phyloP scores from a whole-genome alignment of 2,797 vertebrate species.

The Leptodactylus fallax region DNA sequence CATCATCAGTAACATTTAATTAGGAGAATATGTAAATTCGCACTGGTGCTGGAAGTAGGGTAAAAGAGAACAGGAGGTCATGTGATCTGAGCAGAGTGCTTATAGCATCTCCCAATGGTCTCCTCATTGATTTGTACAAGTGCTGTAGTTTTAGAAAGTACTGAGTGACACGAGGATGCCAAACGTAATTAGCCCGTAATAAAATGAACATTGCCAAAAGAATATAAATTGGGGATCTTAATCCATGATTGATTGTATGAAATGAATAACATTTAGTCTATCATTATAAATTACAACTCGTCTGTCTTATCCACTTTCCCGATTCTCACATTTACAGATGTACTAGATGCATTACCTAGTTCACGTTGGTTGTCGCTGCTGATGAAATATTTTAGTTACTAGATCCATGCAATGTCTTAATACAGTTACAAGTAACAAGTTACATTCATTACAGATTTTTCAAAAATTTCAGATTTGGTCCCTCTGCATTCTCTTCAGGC shows the following conservation, averaged over 20 bases:
- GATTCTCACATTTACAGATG: not conserved
- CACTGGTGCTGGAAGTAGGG: constrained; percentile 20
- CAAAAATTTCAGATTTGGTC: too few species aligned
- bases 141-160: constrained; percentile 26
- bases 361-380: not conserved
- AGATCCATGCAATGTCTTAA: not conserved
- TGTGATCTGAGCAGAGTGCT: constrained; percentile 19
- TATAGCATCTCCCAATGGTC: constrained; percentile 7
- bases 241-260: constrained; percentile 23
- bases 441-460: too few species aligned
- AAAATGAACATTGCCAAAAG: constrained; percentile 19
- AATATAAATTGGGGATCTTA: constrained; percentile 3
- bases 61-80: constrained; percentile 36
- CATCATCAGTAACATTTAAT: constrained; percentile 35
- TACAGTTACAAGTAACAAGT: too few species aligned
- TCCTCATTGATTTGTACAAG: constrained; percentile 41
- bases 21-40: constrained; percentile 42
- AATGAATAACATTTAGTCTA: not conserved
- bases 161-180: constrained; percentile 34
- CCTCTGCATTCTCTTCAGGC: too few species aligned
- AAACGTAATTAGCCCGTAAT: constrained; percentile 37
- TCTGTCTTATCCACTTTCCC: not conserved
- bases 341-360: not conserved
- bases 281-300: not conserved
- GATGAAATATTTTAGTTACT: not conserved